Evolutionary conservation across 2,888 invertebrate genomes (phyloP).

Genomic region (Ichneumoninae sp.): DNA sequence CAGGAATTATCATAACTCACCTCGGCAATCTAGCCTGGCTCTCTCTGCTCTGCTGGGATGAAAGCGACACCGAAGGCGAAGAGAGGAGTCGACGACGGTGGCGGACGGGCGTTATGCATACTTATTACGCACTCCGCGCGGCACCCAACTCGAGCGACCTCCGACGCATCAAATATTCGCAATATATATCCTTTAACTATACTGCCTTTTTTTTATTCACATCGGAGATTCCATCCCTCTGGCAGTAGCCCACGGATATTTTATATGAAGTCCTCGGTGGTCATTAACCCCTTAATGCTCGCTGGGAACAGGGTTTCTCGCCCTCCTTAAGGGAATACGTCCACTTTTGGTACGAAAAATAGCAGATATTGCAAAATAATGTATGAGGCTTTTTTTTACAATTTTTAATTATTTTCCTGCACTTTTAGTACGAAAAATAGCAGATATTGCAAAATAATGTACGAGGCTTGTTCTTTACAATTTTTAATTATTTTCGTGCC

Average conservation of each 20-base stretch:
- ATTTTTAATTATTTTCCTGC: no score
- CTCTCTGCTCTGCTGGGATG: constrained; percentile 49
- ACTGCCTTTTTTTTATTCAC: constrained; percentile 31
- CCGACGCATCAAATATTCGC: constrained; percentile 64
- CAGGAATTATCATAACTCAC: constrained; percentile 81
- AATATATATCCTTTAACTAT: constrained; percentile 56
- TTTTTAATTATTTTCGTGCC: no score
- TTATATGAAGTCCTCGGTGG: not conserved
- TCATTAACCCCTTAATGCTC: constrained; percentile 1
- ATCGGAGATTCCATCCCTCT: constrained; percentile 31
- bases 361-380: no score
- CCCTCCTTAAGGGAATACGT: no score
- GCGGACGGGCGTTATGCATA: constrained; percentile 65
- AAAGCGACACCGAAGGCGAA: constrained; percentile 66
- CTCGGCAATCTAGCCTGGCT: constrained; percentile 64
- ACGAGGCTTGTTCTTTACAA: no score
- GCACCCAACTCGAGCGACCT: constrained; percentile 61
- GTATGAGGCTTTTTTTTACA: no score
- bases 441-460: no score
- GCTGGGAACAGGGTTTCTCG: not conserved
- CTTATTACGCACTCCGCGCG: constrained; percentile 57
- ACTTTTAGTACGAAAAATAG: no score
- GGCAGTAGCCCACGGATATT: not conserved
- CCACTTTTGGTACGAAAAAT: no score
- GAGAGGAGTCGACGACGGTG: constrained; percentile 61